Evolutionary conservation across 2,113 vertebrate genomes (phyloP), one percentile per base, ranked within the genome.

Genomic region (Actinemys pallida): DNA sequence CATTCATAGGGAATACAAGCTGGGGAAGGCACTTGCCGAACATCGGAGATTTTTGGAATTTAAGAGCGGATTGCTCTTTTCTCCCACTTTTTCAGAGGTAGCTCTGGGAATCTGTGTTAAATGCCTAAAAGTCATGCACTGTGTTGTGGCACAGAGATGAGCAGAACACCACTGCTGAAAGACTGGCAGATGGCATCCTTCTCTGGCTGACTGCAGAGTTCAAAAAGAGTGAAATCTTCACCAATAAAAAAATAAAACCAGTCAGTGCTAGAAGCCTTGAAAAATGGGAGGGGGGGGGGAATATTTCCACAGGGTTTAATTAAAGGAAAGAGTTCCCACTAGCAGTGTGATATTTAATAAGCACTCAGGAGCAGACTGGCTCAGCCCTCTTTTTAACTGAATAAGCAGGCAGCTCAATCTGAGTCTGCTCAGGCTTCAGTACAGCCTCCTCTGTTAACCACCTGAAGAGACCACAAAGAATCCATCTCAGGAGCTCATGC

Each of bases 101-200:
- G 94, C 78, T 97, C 54, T 96, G 94, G 83, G 57, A 95, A 91
- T 94, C 72, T 88, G 5, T 91, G 65, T 88, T 86, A 88, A 84
- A n/a, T 87, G 16, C 7, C 75, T 90, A 88, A 94, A 93, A 93
- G 81, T 10, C 57, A 53, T 6, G 3, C 42, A 29, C 59, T 56
- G 12, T 83, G 69, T 92, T 45, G 78, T 75, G 10, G 10, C 83
- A n/a, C 4, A 83, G 69, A 81, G 59, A 82, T 8, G 69, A 95
- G 11, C 10, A 45, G 83, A 35, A 90, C 42, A 31, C 75, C 72
- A 59, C 42, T 35, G 25, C 5, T 11, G 47, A 29, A 93, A 76
- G 80, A 89, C 19, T 3, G 9, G 42, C 53, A 89, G 78, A 14
- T 17, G 1, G 22, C 8, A 53, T 57, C 42, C 10, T 35, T 65